Base-by-base conservation (phyloP, 1,140 invertebrate species). In the Littorina saxatilis region DNA sequence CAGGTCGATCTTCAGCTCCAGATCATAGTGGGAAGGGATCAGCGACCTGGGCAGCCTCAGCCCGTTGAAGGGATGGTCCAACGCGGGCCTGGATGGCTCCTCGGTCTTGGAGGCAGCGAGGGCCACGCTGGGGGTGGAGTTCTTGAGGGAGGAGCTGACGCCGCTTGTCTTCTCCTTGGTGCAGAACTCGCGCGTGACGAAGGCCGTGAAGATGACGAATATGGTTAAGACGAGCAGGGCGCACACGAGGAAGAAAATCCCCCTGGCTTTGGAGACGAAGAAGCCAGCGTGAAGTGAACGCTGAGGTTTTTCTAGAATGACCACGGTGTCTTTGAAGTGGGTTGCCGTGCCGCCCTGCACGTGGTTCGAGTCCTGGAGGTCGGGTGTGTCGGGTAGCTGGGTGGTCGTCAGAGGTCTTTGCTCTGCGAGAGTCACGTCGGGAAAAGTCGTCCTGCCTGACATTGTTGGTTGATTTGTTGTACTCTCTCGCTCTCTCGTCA, bases 31-130 rank as follows among this genome's bases (percentile, higher is more conserved):
- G 17, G 75, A 76, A 17, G 88, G 88, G 52, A 87, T 78, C 35
- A 90, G 50, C 11, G 39, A 50, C 17, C 85, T 63, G 0, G 88
- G 86, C 17, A 90, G 81, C 1, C 88, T 84, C 35, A 90, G 83
- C 32, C 82, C 75, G 17, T 79, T 35, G 82, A 85, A 89, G 0
- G 85, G 85, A 13, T 83, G 52, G 27, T 43, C 43, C 0, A 20
- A 17, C 23, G 55, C n/a, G 2, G 13, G 3, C 3, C 5, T 39
- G 15, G 1, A 40, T 2, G 32, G 29, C 40, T 73, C 40, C 23
- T 3, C 70, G 9, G 27, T 4, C 39, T 68, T 3, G 23, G n/a
- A 50, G 40, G 27, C 20, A 27, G 9, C 20, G 75, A 27, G 11
- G 47, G 20, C 27, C 27, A 23, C 11, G 9, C 20, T 37, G 40